phyloP scores from a whole-genome alignment of 2,888 invertebrate genomes.

The Mystacides longicornis region DNA sequence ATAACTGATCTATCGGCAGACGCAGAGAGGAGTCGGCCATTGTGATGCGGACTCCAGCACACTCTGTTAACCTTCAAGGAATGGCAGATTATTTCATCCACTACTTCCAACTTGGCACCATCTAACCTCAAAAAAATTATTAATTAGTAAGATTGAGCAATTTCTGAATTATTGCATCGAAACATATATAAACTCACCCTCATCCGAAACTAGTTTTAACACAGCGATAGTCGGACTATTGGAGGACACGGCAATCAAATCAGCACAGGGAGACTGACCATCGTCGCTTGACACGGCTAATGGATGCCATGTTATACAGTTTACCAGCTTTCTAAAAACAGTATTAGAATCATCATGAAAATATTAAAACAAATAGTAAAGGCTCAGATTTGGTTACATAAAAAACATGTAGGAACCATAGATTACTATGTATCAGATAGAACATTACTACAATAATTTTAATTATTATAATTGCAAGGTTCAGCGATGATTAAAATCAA shows the following conservation, averaged over 20 bases:
- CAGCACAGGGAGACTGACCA: conserved; percentile 47
- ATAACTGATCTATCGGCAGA: conserved; percentile 62
- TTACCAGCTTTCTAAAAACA: conserved; percentile 51
- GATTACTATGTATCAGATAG: too few relatives aligned
- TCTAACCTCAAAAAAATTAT: not conserved
- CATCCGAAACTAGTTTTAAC: conserved; percentile 32
- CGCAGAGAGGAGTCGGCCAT: conserved; percentile 57
- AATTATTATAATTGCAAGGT: too few relatives aligned
- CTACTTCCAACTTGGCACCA: conserved; percentile 23
- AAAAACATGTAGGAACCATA: not conserved
- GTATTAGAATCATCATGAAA: not conserved
- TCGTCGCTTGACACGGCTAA: conserved; percentile 50
- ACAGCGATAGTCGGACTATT: conserved; percentile 46
- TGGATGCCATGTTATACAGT: conserved; percentile 67
- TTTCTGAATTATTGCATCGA: not conserved
- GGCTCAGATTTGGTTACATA: not conserved
- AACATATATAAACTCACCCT: not conserved
- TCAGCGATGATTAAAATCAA: too few relatives aligned
- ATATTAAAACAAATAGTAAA: not conserved
- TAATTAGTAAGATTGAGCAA: not conserved
- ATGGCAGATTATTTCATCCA: conserved; percentile 46
- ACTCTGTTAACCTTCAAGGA: conserved; percentile 47
- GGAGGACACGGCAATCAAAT: conserved; percentile 54
- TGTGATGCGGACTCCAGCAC: conserved; percentile 63
- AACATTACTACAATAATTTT: too few relatives aligned